phyloP scores from a whole-genome alignment of 2,113 vertebrate species.

The Toxostoma redivivum region DNA sequence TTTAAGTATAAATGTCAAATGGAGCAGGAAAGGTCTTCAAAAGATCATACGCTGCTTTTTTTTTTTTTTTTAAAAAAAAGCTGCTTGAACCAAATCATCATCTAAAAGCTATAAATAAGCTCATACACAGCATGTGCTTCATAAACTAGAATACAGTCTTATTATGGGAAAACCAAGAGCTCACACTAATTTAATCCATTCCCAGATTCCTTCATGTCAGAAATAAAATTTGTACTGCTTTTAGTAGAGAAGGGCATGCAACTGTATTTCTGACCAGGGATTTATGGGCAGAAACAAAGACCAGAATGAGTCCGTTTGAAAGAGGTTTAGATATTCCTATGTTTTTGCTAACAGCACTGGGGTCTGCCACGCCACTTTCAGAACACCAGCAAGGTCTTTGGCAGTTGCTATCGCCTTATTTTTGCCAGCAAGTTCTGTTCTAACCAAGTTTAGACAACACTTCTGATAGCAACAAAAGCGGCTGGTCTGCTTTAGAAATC shows the following conservation, averaged over 20 bases:
- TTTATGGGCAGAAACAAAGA: not conserved
- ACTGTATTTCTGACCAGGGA: not conserved
- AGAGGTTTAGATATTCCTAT: not conserved
- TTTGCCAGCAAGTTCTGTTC: conserved; percentile 14
- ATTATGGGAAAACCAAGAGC: not conserved
- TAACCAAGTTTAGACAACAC: conserved; percentile 43
- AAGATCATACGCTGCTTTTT: not conserved
- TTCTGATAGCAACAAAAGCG: not conserved
- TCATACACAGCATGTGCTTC: not conserved
- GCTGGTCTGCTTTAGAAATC: conserved; percentile 17
- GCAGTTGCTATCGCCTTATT: not conserved
- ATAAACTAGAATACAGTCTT: not conserved
- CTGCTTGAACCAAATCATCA: not conserved
- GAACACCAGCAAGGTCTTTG: not conserved
- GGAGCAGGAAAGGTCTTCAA: not conserved
- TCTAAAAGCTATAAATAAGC: not conserved
- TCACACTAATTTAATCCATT: not conserved
- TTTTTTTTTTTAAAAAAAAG: not conserved
- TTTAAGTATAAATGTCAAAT: not conserved
- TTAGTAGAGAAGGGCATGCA: not conserved
- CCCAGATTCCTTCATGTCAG: not conserved
- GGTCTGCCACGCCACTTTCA: not conserved
- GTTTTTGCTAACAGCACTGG: not conserved
- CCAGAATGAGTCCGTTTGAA: not conserved
- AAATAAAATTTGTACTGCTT: not conserved